Evolutionary conservation across 2,888 invertebrate species (phyloP).

Genomic region (Ornithoptera priamus): DNA sequence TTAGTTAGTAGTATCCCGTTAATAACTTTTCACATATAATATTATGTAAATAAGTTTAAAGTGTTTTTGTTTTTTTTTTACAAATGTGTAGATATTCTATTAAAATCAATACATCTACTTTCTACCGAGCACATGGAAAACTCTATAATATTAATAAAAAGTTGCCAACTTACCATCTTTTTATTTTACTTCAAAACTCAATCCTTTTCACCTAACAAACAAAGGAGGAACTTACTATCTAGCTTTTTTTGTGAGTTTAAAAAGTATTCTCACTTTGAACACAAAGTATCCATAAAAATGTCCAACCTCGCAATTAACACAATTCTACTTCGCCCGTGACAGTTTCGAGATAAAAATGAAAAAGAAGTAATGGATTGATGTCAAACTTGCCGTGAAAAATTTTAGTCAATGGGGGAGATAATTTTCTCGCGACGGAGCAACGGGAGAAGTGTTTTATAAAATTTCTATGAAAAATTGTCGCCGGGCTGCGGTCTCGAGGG

Average conservation of each 20-base stretch:
- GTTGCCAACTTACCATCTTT: neutral
- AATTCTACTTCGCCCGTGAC: slow-evolving; percentile 63
- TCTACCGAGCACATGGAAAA: too few species aligned
- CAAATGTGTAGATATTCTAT: too few species aligned
- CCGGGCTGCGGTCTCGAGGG: slow-evolving; percentile 45
- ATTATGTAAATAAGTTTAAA: too few species aligned
- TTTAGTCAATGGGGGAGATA: slow-evolving; percentile 76
- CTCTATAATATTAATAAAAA: too few species aligned
- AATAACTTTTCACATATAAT: too few species aligned
- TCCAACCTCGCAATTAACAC: slow-evolving; percentile 67
- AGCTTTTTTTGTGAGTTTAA: slow-evolving; percentile 43
- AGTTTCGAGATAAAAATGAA: slow-evolving; percentile 67
- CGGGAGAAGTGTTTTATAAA: slow-evolving; percentile 66
- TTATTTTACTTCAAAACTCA: slow-evolving; percentile 24
- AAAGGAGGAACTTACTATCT: slow-evolving; percentile 39
- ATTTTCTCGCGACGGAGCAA: slow-evolving; percentile 56
- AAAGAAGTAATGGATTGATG: slow-evolving; percentile 74
- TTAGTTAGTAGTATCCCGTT: too few species aligned
- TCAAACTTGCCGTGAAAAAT: slow-evolving; percentile 77
- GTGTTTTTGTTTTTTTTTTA: too few species aligned
- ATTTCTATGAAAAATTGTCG: slow-evolving; percentile 67
- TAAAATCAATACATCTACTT: too few species aligned
- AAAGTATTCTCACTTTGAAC: slow-evolving; percentile 46
- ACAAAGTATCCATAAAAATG: slow-evolving; percentile 57
- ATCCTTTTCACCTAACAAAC: slow-evolving; percentile 31